Evolutionary conservation across 2,888 invertebrate species (phyloP).

Genomic region (Drosophila neotestacea): DNA sequence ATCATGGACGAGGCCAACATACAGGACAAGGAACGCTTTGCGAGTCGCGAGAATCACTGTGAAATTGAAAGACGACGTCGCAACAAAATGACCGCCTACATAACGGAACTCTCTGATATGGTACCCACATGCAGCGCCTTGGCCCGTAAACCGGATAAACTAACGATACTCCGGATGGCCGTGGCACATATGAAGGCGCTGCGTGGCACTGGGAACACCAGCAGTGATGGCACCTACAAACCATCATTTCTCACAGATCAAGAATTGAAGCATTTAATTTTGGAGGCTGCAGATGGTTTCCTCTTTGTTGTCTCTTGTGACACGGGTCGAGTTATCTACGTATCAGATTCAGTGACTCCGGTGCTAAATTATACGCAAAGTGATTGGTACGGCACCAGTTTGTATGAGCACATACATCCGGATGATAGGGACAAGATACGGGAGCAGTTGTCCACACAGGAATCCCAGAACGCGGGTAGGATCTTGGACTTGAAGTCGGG

Average conservation of each 20-base stretch:
- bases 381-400: constrained; percentile 98
- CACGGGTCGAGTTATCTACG: constrained; percentile 98
- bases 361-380: constrained; percentile 98
- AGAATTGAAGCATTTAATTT: constrained; percentile 98
- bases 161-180: constrained; percentile 99
- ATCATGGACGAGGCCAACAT: constrained; percentile 95
- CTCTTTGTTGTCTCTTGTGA: constrained; percentile 94
- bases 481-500: constrained; percentile 99
- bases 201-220: constrained; percentile 97
- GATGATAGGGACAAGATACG: constrained; percentile 98
- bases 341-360: constrained; percentile 98
- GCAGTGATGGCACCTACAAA: constrained; percentile 97
- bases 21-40: constrained; percentile 98
- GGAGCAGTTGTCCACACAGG: constrained; percentile 98
- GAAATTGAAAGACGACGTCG: constrained; percentile 99
- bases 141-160: constrained; percentile 99
- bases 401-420: constrained; percentile 98
- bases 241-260: constrained; percentile 99
- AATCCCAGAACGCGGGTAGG: constrained; percentile 97
- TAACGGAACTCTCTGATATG: constrained; percentile 99
- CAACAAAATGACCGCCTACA: constrained; percentile 99
- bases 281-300: constrained; percentile 99
- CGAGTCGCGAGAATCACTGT: constrained; percentile 98
- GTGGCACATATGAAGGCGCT: constrained; percentile 99
- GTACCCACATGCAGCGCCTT: constrained; percentile 99